These are phyloP conservation scores for Clepsis dumicolana DNA, from an alignment of 2,888 invertebrate genomes.

Conservation along the genomic window DNA sequence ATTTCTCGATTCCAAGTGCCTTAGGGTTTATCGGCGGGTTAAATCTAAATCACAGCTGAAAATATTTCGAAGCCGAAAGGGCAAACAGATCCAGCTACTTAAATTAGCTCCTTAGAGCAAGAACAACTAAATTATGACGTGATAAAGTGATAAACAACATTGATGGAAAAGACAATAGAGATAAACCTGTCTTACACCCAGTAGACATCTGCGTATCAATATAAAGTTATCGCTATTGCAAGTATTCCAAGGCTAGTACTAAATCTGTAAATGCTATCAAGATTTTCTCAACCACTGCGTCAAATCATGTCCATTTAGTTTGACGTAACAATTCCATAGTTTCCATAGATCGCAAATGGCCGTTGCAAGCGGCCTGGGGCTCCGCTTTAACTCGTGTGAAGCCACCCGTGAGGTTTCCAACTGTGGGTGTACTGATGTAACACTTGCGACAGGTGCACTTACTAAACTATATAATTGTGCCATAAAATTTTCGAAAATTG, in stretches of 20 bases:
- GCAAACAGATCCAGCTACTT: neutral
- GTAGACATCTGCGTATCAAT: too few relatives aligned
- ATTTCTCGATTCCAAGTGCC: constrained; percentile 20
- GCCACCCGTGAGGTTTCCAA: constrained; percentile 34
- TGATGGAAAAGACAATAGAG: neutral
- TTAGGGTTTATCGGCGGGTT: neutral
- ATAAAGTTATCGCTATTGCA: too few relatives aligned
- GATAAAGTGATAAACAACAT: too few relatives aligned
- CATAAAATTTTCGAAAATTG: constrained; percentile 24
- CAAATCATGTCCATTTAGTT: constrained; percentile 34
- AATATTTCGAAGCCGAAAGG: constrained; percentile 1
- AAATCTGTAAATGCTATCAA: neutral
- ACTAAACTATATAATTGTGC: constrained; percentile 30
- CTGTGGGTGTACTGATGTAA: constrained; percentile 46
- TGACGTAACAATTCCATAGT: constrained; percentile 36
- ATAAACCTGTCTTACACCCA: too few relatives aligned
- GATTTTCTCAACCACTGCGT: constrained; percentile 25
- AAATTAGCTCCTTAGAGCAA: neutral
- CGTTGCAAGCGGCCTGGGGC: constrained; percentile 26
- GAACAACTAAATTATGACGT: neutral
- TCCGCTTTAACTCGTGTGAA: constrained; percentile 43
- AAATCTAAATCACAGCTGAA: constrained; percentile 9
- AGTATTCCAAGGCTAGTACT: neutral
- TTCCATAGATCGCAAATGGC: constrained; percentile 37
- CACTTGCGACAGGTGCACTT: constrained; percentile 37